Percentiles rank a stretch among this genome's conserved stretches.
These are phyloP conservation scores for Dasypolia templi DNA, from an alignment of 2,888 invertebrate genomes.

Conservation along the genomic window DNA sequence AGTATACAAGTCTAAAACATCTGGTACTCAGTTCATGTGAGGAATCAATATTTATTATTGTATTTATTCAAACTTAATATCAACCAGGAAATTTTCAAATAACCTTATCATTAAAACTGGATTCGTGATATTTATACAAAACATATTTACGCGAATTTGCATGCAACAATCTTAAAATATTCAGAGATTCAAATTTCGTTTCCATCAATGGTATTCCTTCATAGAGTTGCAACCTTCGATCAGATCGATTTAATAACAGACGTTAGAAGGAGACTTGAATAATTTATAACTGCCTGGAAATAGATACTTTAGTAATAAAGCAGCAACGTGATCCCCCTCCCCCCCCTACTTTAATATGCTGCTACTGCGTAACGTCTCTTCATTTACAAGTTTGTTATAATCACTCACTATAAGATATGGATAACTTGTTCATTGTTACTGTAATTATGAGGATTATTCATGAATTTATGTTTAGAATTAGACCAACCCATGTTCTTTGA, in stretches of 20 bases:
- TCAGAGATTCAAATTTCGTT: neutral
- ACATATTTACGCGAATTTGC: neutral
- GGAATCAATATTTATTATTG: conserved; percentile 17
- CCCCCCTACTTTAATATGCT: conserved; percentile 30
- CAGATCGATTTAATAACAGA: conserved; percentile 50
- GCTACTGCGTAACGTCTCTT: conserved; percentile 2
- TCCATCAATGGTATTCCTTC: neutral
- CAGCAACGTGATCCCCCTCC: conserved; percentile 27
- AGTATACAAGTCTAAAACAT: conserved; percentile 31
- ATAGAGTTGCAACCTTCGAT: conserved; percentile 26
- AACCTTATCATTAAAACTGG: conserved; percentile 9
- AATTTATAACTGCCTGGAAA: conserved; percentile 47
- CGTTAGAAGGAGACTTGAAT: conserved; percentile 38
- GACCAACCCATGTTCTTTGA: neutral
- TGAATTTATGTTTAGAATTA: conserved; percentile 11
- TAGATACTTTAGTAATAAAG: conserved; percentile 47
- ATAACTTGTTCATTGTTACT: conserved; percentile 31
- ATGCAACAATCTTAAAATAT: neutral
- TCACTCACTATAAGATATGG: conserved; percentile 15
- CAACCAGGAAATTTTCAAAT: conserved; percentile 11
- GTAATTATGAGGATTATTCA: conserved; percentile 22
- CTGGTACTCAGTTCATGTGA: neutral
- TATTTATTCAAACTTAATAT: neutral
- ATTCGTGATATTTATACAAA: neutral
- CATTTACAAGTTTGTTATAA: conserved; percentile 31